A percentile compares a stretch with the other conserved stretches of the same genome.
phyloP scores from a whole-genome alignment of 1,140 invertebrate species.

The Cotesia glomerata region DNA sequence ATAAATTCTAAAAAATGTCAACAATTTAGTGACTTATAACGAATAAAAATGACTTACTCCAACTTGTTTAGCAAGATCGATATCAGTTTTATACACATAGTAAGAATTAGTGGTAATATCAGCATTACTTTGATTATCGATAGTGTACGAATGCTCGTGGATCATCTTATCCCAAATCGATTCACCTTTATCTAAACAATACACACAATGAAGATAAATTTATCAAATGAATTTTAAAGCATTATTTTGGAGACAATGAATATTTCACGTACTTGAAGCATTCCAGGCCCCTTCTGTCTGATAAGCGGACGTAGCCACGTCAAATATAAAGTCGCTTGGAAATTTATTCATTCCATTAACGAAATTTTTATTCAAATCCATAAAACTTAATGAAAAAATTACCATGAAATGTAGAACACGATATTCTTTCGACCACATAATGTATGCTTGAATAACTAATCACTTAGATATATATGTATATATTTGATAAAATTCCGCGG shows the following conservation, averaged over 20 bases:
- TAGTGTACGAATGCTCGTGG: conserved; percentile 61
- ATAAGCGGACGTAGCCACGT: conserved; percentile 64
- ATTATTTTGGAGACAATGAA: too few relatives aligned
- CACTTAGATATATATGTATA: too few relatives aligned
- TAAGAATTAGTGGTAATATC: conserved; percentile 77
- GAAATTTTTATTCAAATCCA: too few relatives aligned
- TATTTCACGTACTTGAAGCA: conserved; percentile 55
- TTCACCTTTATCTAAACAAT: conserved; percentile 57
- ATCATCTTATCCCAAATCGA: conserved; percentile 52
- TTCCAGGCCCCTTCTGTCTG: conserved; percentile 69
- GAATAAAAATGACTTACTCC: conserved; percentile 53
- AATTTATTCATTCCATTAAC: conserved; percentile 42
- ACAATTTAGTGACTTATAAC: too few relatives aligned
- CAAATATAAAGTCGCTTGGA: conserved; percentile 65
- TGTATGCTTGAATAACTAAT: too few relatives aligned
- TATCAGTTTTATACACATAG: conserved; percentile 71
- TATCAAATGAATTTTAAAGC: background rate
- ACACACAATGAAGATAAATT: conserved; percentile 29
- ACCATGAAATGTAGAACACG: too few relatives aligned
- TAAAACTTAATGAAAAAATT: too few relatives aligned
- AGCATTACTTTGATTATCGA: conserved; percentile 64
- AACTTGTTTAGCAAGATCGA: conserved; percentile 66
- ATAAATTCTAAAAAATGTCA: too few relatives aligned
- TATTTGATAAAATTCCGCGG: too few relatives aligned
- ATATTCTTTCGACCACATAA: too few relatives aligned